phyloP scores from a whole-genome alignment of 2,113 vertebrate species.

The Chloropsis cyanopogon region DNA sequence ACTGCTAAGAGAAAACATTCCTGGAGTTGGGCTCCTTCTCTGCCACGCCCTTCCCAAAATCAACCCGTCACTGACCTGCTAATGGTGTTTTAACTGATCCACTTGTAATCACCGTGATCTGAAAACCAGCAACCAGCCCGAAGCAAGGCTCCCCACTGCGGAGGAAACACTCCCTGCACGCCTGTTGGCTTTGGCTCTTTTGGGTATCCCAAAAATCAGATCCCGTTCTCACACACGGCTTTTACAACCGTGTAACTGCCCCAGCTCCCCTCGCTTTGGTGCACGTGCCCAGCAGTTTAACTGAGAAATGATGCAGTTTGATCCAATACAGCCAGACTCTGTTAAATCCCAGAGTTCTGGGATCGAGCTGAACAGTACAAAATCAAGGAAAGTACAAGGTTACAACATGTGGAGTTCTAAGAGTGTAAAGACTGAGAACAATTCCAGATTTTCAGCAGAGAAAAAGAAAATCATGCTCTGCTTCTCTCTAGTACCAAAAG shows the following conservation, averaged over 20 bases:
- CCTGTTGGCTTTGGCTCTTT: background rate
- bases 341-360: background rate
- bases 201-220: background rate
- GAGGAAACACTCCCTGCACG: background rate
- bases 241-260: background rate
- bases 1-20: background rate
- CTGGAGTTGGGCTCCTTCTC: background rate
- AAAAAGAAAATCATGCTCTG: conserved; percentile 34
- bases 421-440: background rate
- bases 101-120: background rate
- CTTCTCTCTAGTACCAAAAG: conserved; percentile 39
- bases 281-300: background rate
- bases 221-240: background rate
- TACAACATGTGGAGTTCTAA: background rate
- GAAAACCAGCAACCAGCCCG: background rate
- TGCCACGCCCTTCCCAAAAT: background rate
- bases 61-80: background rate
- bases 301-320: background rate
- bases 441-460: conserved; percentile 35
- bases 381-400: background rate
- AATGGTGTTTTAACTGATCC: background rate
- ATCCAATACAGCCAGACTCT: background rate
- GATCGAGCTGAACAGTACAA: background rate
- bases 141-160: background rate
- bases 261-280: background rate